Conservation (phyloP, 2,888 invertebrate species). For the Caenorhabditis virilis region DNA sequence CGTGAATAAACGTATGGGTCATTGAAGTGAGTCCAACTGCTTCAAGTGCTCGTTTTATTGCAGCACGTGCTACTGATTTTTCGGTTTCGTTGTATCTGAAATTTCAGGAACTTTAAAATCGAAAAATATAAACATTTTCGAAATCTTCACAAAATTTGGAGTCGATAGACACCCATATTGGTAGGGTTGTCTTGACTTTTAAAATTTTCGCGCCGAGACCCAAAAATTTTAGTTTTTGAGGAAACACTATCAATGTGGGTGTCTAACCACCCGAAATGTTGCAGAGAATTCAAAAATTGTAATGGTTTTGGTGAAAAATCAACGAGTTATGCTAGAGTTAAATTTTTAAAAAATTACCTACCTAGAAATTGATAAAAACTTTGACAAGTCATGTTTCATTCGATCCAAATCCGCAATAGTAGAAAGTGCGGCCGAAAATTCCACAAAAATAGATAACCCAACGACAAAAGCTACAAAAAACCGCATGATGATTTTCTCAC, state of each 20-base stretch:
- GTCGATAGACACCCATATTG: too few species aligned
- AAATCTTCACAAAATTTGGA: too few species aligned
- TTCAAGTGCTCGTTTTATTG: slow-evolving; percentile 41
- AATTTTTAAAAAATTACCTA: background rate
- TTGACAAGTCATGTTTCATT: slow-evolving; percentile 43
- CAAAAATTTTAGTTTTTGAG: background rate
- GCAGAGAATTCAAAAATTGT: too few species aligned
- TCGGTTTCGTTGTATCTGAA: slow-evolving; percentile 44
- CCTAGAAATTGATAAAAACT: slow-evolving; percentile 46
- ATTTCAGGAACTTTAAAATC: background rate
- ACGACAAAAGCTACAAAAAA: too few species aligned
- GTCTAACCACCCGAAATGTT: too few species aligned
- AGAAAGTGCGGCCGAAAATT: too few species aligned
- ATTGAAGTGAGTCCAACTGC: slow-evolving; percentile 40
- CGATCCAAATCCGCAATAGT: slow-evolving; percentile 47
- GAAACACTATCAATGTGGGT: too few species aligned
- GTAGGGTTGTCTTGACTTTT: too few species aligned
- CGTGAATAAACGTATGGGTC: slow-evolving; percentile 47
- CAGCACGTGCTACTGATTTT: slow-evolving; percentile 31
- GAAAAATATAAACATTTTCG: background rate
- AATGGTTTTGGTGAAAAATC: too few species aligned
- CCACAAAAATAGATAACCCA: too few species aligned
- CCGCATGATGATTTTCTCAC: too few species aligned
- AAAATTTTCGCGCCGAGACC: background rate
- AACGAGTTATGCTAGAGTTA: background rate